A percentile compares a stretch with the other conserved stretches of the same genome.
Conservation (phyloP, 2,797 vertebrate genomes). For the Gymnothorax javanicus region DNA sequence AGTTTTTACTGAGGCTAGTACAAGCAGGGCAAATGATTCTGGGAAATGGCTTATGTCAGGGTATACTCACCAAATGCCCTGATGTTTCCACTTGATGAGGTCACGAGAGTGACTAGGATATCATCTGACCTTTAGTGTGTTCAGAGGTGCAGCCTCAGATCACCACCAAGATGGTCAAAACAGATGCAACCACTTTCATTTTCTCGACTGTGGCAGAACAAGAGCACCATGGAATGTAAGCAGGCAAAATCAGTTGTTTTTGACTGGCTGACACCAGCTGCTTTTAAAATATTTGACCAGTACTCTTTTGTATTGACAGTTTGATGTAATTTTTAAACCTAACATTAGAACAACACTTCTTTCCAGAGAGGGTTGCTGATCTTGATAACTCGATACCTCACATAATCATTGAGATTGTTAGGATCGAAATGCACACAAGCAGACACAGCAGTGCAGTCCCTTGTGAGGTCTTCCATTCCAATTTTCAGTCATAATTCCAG, state of each 20-base stretch:
- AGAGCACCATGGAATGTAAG: neutral
- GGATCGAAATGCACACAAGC: constrained; percentile 16
- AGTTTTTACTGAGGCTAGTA: constrained; percentile 15
- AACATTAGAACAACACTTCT: neutral
- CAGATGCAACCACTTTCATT: neutral
- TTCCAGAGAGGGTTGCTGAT: constrained; percentile 10
- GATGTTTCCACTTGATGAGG: neutral
- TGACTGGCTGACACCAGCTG: neutral
- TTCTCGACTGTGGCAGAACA: neutral
- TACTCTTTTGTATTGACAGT: neutral
- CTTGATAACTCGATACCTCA: constrained; percentile 20
- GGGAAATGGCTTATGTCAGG: neutral
- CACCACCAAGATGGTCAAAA: neutral
- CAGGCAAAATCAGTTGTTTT: neutral
- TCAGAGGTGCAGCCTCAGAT: neutral
- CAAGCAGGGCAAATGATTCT: neutral
- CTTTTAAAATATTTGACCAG: neutral
- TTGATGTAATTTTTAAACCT: neutral
- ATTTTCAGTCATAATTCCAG: constrained; percentile 38
- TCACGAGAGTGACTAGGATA: neutral
- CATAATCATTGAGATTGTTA: constrained; percentile 29
- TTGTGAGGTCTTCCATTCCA: constrained; percentile 39
- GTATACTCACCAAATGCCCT: neutral
- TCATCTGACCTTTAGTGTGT: neutral
- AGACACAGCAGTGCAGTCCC: constrained; percentile 25